These are phyloP conservation scores for Chionomys nivalis DNA, from an alignment of 2,113 vertebrate genomes.

Conservation along the genomic window DNA sequence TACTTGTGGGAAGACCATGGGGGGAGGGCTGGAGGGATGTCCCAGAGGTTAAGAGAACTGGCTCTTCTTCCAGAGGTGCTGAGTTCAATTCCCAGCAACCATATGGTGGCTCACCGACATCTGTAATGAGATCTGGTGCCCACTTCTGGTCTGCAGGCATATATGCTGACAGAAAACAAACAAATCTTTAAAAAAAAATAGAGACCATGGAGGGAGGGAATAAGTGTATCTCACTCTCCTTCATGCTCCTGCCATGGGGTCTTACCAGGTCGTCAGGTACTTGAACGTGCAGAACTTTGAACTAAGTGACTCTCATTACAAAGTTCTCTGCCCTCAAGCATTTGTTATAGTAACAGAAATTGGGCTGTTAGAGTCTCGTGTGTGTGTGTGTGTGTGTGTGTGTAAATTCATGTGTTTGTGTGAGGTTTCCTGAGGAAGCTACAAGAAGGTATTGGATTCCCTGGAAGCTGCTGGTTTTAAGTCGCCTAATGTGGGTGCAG, in stretches of 20 bases:
- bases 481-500: background rate
- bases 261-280: background rate
- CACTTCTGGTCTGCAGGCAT: too few species aligned
- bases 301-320: background rate
- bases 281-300: background rate
- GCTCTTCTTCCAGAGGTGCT: too few species aligned
- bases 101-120: too few species aligned
- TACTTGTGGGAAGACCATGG: background rate
- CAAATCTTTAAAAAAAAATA: too few species aligned
- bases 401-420: background rate
- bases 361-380: background rate
- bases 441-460: background rate
- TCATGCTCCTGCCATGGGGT: background rate
- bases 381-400: too few species aligned
- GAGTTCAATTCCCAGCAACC: too few species aligned
- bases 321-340: background rate
- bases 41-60: too few species aligned
- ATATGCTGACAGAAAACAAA: too few species aligned
- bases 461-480: background rate
- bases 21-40: background rate
- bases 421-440: background rate
- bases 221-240: background rate
- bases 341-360: background rate
- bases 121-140: too few species aligned
- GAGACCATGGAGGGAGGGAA: background rate